Conservation (phyloP, 2,888 invertebrate genomes). For the Icerya purchasi region DNA sequence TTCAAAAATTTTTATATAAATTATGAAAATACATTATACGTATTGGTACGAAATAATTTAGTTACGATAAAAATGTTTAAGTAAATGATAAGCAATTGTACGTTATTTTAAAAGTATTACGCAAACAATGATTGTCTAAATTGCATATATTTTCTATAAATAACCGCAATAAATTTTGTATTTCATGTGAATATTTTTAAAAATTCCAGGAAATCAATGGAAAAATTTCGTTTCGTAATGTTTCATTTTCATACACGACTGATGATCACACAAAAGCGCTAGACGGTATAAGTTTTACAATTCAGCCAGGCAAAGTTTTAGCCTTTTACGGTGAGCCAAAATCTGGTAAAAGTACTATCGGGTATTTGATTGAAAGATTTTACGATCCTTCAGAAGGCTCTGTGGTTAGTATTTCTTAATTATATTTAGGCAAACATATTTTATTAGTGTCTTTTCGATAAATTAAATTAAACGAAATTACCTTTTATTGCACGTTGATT, state of each 20-base stretch:
- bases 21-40: too few relatives aligned
- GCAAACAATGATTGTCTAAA: too few relatives aligned
- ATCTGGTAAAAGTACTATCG: constrained; percentile 56
- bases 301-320: constrained; percentile 49
- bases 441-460: too few relatives aligned
- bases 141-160: not conserved
- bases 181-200: not conserved
- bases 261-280: constrained; percentile 45
- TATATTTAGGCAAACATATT: too few relatives aligned
- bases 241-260: constrained; percentile 63
- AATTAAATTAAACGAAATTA: too few relatives aligned
- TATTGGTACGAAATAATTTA: too few relatives aligned
- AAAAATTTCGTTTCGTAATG: constrained; percentile 44
- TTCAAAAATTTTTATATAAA: too few relatives aligned
- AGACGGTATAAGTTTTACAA: constrained; percentile 39
- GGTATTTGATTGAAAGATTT: constrained; percentile 40
- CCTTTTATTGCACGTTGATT: too few relatives aligned
- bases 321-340: constrained; percentile 53
- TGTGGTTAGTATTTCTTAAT: constrained; percentile 40
- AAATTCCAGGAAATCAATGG: constrained; percentile 27
- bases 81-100: too few relatives aligned
- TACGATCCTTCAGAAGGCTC: constrained; percentile 51
- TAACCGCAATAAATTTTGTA: not conserved
- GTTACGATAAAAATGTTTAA: too few relatives aligned
- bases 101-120: too few relatives aligned